Evolutionary conservation across 2,888 invertebrate species (phyloP), one percentile per base, ranked within the genome.

Genomic region (Nomada fucata): DNA sequence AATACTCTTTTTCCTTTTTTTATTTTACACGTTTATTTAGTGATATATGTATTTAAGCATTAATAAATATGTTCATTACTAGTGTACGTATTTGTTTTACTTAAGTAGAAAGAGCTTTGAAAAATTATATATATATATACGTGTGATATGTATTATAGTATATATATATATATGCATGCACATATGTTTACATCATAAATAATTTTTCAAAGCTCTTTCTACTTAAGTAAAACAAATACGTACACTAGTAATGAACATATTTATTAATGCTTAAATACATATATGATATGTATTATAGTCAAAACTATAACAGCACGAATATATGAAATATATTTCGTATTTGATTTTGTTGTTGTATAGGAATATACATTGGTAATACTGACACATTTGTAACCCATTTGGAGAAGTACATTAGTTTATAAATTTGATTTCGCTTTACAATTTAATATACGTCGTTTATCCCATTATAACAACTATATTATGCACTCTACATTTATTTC

Each of bases 361-460:
- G 42, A 18, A 50, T 63, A 10, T 11, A 50, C 53, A 44, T 78
- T 78, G 68, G 74, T 18, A 63, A 78, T 61, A 78, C 50, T 74
- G 68, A 20, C 23, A 72, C 23, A 23, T 42, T 61, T 42, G 20
- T 15, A 68, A 76, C 18, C 50, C 64, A 64, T 59, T 65, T 13
- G 15, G 52, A 13, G 26, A 68, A 63, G 15, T 55, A 67, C n/a
- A 47, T 47, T 44, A 13, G 11, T 13, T 47, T 47, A 47, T 36
- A 63, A 73, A 74, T 61, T 57, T 59, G 13, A 63, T 78, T 18
- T 74, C n/a, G 53, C 10, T 53, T 67, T 57, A 52, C 23, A 36
- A 61, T 67, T 61, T 67, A 53, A 2, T 26, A 53, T 5, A 26
- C 57, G 68, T 69, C 57, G 20, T 1, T 36, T 52, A 36, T 55